These are phyloP conservation scores for Eurytoma adleriae DNA, from an alignment of 2,888 invertebrate species.

Conservation along the genomic window DNA sequence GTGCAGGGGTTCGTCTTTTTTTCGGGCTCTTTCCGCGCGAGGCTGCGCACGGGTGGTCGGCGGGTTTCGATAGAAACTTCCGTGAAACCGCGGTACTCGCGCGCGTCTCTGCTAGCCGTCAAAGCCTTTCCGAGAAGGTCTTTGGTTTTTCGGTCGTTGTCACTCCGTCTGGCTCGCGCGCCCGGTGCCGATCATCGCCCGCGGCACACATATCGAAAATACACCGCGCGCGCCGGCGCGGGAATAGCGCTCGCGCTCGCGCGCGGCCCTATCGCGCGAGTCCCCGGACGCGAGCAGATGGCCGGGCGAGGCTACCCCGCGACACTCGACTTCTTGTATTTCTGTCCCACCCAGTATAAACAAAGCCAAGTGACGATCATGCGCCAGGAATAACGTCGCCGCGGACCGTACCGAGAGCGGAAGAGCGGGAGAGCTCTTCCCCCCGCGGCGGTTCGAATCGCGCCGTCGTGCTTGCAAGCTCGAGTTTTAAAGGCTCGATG, in stretches of 20 bases:
- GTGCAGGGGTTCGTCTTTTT: conserved; percentile 17
- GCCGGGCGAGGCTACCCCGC: conserved; percentile 63
- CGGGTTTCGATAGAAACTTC: conserved; percentile 55
- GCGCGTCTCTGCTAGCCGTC: conserved; percentile 63
- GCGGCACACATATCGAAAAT: conserved; percentile 65
- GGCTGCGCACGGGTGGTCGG: conserved; percentile 58
- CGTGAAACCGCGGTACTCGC: conserved; percentile 61
- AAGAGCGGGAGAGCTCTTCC: neutral
- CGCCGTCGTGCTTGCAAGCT: too few species aligned
- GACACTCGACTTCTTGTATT: conserved; percentile 72
- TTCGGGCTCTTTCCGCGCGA: conserved; percentile 14
- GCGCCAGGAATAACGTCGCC: conserved; percentile 70
- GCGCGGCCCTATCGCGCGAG: conserved; percentile 1
- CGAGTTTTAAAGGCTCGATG: too few species aligned
- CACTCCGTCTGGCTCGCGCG: conserved; percentile 56
- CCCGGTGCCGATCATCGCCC: conserved; percentile 5
- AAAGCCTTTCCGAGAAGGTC: conserved; percentile 61
- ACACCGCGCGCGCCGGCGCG: conserved; percentile 47
- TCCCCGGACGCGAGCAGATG: conserved; percentile 65
- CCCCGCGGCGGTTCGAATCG: too few species aligned
- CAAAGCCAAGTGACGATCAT: conserved; percentile 72
- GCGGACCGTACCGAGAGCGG: neutral
- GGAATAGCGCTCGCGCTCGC: conserved; percentile 56
- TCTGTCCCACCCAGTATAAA: conserved; percentile 74
- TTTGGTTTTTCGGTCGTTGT: conserved; percentile 61